Evolutionary conservation across 2,888 invertebrate genomes (phyloP).

Genomic region (Pharmacophagus antenor): DNA sequence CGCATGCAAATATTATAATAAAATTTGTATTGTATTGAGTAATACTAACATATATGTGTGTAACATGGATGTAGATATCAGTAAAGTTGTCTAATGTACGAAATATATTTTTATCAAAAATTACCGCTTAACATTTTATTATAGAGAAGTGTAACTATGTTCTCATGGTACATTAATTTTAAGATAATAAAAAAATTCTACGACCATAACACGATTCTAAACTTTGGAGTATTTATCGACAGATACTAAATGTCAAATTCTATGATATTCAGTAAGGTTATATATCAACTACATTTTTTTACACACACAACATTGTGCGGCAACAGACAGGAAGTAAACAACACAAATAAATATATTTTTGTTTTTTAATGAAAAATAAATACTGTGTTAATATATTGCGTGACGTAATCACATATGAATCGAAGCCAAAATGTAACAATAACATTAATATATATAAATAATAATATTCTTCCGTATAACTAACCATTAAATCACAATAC

Average conservation of each 20-base stretch:
- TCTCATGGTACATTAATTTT: background rate
- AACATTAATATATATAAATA: conserved; percentile 3
- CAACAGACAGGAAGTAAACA: background rate
- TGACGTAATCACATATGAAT: conserved; percentile 1
- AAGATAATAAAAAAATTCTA: background rate
- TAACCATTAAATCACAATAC: conserved; percentile 5
- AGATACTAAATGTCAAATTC: background rate
- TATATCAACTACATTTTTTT: background rate
- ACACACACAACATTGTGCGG: background rate
- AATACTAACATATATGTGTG: conserved; percentile 7
- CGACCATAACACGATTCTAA: background rate
- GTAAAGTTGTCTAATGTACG: background rate
- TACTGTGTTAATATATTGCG: background rate
- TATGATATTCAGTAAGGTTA: conserved; percentile 4
- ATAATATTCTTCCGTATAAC: background rate
- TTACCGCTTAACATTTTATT: background rate
- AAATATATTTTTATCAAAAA: conserved; percentile 17
- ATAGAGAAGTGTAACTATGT: background rate
- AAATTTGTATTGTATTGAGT: background rate
- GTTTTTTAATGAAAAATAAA: conserved; percentile 2
- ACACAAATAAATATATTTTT: background rate
- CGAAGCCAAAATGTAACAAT: background rate
- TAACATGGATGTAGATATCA: background rate
- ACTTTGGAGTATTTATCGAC: background rate
- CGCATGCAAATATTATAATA: background rate